phyloP scores from a whole-genome alignment of 2,797 vertebrate species.

The Bufotes viridis region DNA sequence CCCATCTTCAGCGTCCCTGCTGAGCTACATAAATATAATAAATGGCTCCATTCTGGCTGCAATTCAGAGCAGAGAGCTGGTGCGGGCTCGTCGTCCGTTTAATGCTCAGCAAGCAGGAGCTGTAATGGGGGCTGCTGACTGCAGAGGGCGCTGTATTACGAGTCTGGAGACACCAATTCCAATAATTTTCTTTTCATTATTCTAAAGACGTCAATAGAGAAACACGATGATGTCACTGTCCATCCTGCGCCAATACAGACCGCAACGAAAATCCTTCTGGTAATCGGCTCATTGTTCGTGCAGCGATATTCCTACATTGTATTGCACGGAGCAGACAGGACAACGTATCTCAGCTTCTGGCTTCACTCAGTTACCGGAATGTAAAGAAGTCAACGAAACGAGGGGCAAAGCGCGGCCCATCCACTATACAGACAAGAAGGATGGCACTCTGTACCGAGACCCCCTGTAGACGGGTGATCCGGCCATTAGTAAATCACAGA shows the following conservation, averaged over 20 bases:
- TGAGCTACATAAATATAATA: conserved; percentile 5
- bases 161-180: not conserved
- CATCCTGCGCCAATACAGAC: not conserved
- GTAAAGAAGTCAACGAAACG: too few species aligned
- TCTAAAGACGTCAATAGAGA: not conserved
- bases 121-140: not conserved
- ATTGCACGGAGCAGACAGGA: not conserved
- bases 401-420: too few species aligned
- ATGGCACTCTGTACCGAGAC: too few species aligned
- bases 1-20: not conserved
- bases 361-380: not conserved
- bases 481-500: too few species aligned
- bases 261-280: not conserved
- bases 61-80: too few species aligned
- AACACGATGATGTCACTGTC: not conserved
- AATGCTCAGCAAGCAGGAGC: not conserved
- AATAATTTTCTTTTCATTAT: not conserved
- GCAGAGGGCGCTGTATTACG: not conserved
- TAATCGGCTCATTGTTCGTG: not conserved
- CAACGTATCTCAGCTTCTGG: not conserved
- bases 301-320: not conserved
- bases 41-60: not conserved
- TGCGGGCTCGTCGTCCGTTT: too few species aligned
- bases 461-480: too few species aligned
- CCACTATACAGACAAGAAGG: too few species aligned